Base-by-base conservation (phyloP, 1,140 invertebrate species). In the Rhizoglyphus robini region DNA sequence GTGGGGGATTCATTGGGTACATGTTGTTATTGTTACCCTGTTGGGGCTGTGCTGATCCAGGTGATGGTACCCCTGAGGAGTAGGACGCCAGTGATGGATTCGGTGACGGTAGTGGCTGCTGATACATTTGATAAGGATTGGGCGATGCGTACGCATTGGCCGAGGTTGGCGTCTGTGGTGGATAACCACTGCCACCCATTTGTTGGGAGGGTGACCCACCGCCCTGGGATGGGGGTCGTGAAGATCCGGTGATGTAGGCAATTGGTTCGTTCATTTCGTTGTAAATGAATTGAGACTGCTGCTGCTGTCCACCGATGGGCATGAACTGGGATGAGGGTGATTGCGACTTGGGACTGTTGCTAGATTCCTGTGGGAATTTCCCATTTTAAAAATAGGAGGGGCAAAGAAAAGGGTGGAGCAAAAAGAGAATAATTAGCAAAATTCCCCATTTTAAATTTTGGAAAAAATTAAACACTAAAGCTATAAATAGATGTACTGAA, bases 91-190 rank as follows among this genome's bases (percentile, higher is more conserved):
- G 4, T 18, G 57, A 59, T 31, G 57, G 57, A 59, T 59, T 59
- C 25, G 57, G 57, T 29, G 57, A 59, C n/a, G 57, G 25, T 59
- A 5, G 5, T 8, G 5, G 57, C 25, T 60, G 3, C 29, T 60
- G 58, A 32, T 54, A 54, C 51, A 54, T 11, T 32, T 54, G 51
- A 54, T 54, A 54, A 8, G 51, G 20, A 54, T 54, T 54, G 51
- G 51, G 51, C 20, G 51, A 54, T 41, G 36, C n/a, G n/a, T n/a
- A n/a, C n/a, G n/a, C n/a, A 46, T 23, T 46, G 41, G 15, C 41
- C 41, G 41, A 23, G 15, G 41, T 15, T 23, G 41, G 41, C 18
- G 36, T 11, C 8, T 41, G 36, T 41, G 36, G 18, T 54, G 51
- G 51, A 23, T 46, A 23, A 46, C 41, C 41, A 23, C 15, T 23